These are phyloP conservation scores for Vimba vimba DNA, from an alignment of 2,113 vertebrate genomes.

Conservation along the genomic window DNA sequence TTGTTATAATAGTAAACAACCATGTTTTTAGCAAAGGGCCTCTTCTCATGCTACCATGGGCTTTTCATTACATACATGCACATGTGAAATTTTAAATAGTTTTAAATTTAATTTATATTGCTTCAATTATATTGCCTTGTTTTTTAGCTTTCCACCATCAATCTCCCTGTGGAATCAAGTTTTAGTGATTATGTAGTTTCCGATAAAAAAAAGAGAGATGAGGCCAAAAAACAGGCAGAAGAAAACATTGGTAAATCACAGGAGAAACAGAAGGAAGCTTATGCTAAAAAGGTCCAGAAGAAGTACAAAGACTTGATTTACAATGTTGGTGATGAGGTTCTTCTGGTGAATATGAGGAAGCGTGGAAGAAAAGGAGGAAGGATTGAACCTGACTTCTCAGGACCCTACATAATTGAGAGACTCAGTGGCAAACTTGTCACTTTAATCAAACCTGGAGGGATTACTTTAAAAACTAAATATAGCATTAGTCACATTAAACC, in stretches of 20 bases:
- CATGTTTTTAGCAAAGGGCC: neutral
- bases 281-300: slow-evolving; percentile 43
- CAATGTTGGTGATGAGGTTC: neutral
- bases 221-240: neutral
- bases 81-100: neutral
- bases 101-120: neutral
- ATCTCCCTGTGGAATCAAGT: neutral
- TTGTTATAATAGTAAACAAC: neutral
- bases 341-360: slow-evolving; percentile 54
- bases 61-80: neutral
- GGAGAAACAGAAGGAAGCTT: slow-evolving; percentile 45
- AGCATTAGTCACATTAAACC: slow-evolving; percentile 41
- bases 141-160: slow-evolving; percentile 18
- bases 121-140: neutral
- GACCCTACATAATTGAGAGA: slow-evolving; percentile 38
- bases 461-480: slow-evolving; percentile 25
- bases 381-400: slow-evolving; percentile 28
- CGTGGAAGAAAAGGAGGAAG: slow-evolving; percentile 40
- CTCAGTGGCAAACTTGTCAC: slow-evolving; percentile 28
- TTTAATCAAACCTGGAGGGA: no score
- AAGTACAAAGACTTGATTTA: slow-evolving; percentile 37
- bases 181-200: neutral
- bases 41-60: neutral
- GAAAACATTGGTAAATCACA: slow-evolving; percentile 33
- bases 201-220: slow-evolving; percentile 5